phyloP scores from a whole-genome alignment of 64 coral and sea anemone species.

The Montipora efflorescens region DNA sequence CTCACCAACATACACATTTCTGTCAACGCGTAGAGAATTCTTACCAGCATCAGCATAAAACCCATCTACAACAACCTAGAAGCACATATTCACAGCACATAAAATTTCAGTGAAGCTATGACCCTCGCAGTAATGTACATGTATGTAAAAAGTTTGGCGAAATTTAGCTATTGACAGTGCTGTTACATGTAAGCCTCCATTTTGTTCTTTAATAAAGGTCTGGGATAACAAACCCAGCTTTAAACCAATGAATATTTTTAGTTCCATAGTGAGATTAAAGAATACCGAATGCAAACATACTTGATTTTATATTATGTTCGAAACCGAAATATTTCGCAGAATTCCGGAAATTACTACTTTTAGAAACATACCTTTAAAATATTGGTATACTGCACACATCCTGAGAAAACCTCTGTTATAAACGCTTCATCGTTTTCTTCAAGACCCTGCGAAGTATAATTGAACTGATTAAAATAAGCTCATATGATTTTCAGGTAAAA shows the following conservation, averaged over 20 bases:
- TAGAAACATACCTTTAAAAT: slow-evolving; percentile 79
- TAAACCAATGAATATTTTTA: no score
- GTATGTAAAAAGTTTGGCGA: no score
- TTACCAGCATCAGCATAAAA: slow-evolving; percentile 93
- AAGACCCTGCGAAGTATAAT: slow-evolving; percentile 39
- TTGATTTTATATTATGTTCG: no score
- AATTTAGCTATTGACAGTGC: no score
- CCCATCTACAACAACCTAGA: slow-evolving; percentile 96
- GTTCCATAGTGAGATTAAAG: no score
- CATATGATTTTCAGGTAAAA: no score
- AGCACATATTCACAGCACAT: background rate
- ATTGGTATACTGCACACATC: slow-evolving; percentile 92
- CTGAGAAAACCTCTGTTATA: slow-evolving; percentile 94
- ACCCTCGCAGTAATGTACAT: no score
- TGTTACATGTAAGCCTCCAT: no score
- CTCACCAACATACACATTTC: slow-evolving; percentile 91
- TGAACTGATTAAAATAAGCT: no score
- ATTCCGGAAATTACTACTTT: background rate
- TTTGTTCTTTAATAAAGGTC: no score
- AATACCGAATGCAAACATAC: no score
- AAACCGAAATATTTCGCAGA: background rate
- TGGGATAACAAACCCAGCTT: no score
- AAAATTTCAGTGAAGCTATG: background rate
- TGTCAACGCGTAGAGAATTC: slow-evolving; percentile 85
- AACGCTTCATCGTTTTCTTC: slow-evolving; percentile 86